phyloP scores from a whole-genome alignment of 2,797 vertebrate genomes.

The Eulemur coronatus region DNA sequence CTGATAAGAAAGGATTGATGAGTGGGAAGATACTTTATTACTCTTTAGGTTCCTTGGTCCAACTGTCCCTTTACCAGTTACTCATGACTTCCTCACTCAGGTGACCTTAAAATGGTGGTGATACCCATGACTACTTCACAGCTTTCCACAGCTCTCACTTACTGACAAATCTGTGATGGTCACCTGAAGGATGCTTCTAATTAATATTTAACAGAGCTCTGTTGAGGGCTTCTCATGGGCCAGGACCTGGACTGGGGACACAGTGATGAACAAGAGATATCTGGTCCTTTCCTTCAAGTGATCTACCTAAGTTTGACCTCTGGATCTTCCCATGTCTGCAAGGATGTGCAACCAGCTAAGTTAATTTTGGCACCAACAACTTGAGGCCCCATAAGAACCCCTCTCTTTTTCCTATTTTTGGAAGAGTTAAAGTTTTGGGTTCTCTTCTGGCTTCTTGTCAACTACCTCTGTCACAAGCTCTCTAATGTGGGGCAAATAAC shows the following conservation, averaged over 20 bases:
- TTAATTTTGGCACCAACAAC: background rate
- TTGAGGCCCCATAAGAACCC: background rate
- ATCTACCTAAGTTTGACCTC: background rate
- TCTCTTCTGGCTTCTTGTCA: conserved; percentile 41
- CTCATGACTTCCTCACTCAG: background rate
- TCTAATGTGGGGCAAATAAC: background rate
- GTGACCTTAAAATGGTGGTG: background rate
- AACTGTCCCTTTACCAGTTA: background rate
- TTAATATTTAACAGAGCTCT: background rate
- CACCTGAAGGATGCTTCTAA: background rate
- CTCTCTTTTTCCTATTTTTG: background rate
- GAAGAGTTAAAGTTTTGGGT: conserved; percentile 7
- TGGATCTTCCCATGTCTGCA: background rate
- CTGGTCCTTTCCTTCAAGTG: background rate
- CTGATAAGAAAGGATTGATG: conserved; percentile 3
- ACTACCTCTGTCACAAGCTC: background rate
- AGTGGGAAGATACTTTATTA: background rate
- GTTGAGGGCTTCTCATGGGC: background rate
- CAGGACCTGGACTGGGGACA: background rate
- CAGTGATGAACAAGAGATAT: background rate
- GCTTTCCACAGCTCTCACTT: background rate
- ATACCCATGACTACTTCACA: background rate
- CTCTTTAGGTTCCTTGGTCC: background rate
- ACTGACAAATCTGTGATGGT: background rate
- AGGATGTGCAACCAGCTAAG: background rate